Percentiles rank a stretch among this genome's conserved stretches.
These are phyloP conservation scores for Cerceris ruficornis DNA, from an alignment of 2,888 invertebrate species.

Conservation along the genomic window DNA sequence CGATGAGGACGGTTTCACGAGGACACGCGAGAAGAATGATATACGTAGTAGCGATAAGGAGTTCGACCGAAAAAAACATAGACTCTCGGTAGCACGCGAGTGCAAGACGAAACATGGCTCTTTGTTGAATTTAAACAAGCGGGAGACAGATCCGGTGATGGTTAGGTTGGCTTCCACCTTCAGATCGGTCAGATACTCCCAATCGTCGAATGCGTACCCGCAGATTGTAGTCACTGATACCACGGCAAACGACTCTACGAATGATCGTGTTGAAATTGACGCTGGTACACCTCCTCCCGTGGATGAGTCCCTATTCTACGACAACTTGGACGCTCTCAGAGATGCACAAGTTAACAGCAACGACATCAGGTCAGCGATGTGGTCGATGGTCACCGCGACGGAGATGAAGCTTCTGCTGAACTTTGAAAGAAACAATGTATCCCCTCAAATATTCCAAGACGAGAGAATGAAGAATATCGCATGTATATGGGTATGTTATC, in stretches of 20 bases:
- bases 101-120: constrained; percentile 70
- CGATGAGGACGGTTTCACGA: constrained; percentile 15
- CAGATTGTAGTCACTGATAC: constrained; percentile 51
- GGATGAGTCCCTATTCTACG: constrained; percentile 79
- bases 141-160: constrained; percentile 63
- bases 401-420: constrained; percentile 75
- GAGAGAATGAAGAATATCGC: constrained; percentile 84
- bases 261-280: constrained; percentile 74
- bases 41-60: too few species aligned
- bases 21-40: neutral
- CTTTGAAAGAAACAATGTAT: constrained; percentile 69
- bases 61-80: constrained; percentile 17
- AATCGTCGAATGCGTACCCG: constrained; percentile 45
- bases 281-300: constrained; percentile 78
- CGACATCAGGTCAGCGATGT: constrained; percentile 73
- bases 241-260: constrained; percentile 20
- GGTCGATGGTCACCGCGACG: constrained; percentile 72
- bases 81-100: constrained; percentile 18
- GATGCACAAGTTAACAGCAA: constrained; percentile 66
- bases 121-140: constrained; percentile 70
- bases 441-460: constrained; percentile 39
- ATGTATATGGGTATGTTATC: constrained; percentile 90
- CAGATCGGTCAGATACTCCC: constrained; percentile 66
- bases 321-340: constrained; percentile 74
- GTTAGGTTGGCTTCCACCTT: constrained; percentile 70